These are phyloP conservation scores for Drosophila pegasa DNA, from an alignment of 2,888 invertebrate genomes.

Conservation along the genomic window DNA sequence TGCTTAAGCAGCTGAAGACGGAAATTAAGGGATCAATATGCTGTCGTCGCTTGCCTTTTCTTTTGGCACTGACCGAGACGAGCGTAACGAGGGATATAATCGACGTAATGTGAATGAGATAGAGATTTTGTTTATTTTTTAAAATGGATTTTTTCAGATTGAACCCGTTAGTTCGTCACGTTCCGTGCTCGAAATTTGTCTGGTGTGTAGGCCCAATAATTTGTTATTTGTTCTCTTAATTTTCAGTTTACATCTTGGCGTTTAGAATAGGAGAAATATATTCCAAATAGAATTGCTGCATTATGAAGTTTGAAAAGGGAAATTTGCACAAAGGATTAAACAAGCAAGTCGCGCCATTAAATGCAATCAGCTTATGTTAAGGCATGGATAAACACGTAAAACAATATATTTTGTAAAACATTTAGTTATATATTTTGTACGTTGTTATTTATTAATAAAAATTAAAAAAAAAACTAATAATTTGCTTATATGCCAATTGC, in stretches of 20 bases:
- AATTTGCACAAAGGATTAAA: not conserved
- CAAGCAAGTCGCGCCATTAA: no score
- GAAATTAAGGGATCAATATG: not conserved
- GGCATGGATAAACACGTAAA: not conserved
- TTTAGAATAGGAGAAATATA: not conserved
- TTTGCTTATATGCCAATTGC: not conserved
- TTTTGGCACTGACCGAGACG: slow-evolving; percentile 13
- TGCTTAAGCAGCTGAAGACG: slow-evolving; percentile 3
- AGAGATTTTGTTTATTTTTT: not conserved
- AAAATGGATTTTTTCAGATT: not conserved
- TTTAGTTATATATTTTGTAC: slow-evolving; percentile 5
- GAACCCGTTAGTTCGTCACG: not conserved
- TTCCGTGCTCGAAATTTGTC: not conserved
- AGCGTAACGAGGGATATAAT: slow-evolving; percentile 5
- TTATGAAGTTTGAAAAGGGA: not conserved
- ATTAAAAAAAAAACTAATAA: not conserved
- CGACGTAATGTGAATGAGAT: slow-evolving; percentile 11
- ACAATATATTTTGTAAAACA: not conserved
- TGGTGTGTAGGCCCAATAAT: not conserved
- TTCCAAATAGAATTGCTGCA: not conserved
- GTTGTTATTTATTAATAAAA: not conserved
- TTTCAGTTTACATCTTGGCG: not conserved
- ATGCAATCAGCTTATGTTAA: not conserved
- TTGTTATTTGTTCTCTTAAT: not conserved
- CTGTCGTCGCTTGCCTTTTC: slow-evolving; percentile 33